These are phyloP conservation scores for Nephrotoma flavescens DNA, from an alignment of 2,888 invertebrate genomes.

Conservation along the genomic window DNA sequence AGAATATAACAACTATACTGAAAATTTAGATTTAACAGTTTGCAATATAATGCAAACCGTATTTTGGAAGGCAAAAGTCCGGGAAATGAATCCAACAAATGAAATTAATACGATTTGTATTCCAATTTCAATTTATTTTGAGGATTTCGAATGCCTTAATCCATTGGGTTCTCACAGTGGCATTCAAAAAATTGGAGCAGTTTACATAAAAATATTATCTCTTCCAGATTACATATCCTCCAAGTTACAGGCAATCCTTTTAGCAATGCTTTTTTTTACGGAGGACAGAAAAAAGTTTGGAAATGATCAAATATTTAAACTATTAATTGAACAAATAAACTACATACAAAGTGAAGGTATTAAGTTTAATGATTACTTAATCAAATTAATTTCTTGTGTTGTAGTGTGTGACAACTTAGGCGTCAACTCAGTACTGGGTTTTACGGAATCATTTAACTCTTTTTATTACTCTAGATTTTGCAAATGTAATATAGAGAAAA, in stretches of 20 bases:
- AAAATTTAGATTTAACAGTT: too few relatives aligned
- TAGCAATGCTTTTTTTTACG: slow-evolving; percentile 1
- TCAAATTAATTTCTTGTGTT: neutral
- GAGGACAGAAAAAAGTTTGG: neutral
- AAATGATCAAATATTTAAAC: neutral
- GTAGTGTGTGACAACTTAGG: slow-evolving; percentile 1
- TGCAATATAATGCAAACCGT: neutral
- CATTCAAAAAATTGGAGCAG: neutral
- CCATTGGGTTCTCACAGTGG: neutral
- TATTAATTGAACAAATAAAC: neutral
- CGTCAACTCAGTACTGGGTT: neutral
- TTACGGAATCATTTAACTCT: neutral
- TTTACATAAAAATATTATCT: too few relatives aligned
- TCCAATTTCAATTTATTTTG: neutral
- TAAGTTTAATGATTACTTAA: neutral
- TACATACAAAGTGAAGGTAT: neutral
- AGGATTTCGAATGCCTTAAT: neutral
- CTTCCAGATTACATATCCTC: neutral
- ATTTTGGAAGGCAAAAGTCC: neutral
- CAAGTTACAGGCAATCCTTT: neutral
- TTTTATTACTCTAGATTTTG: neutral
- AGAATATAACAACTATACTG: too few relatives aligned
- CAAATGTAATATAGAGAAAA: neutral
- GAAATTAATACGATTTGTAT: neutral
- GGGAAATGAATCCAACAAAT: neutral